phyloP scores from a whole-genome alignment of 2,797 vertebrate genomes.

The Astyanax mexicanus region DNA sequence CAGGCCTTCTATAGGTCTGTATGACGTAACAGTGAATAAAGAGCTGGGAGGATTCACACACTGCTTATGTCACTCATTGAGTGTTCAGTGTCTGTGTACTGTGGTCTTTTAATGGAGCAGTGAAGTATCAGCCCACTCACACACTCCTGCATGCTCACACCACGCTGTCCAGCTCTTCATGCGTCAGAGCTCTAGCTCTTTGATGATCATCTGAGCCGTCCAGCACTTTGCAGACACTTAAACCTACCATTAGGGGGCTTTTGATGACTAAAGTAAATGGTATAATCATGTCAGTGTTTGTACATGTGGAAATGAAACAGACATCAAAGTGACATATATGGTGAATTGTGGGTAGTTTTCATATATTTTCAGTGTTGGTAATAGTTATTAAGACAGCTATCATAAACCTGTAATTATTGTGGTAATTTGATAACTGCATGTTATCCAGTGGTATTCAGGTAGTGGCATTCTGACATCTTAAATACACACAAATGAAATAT shows the following conservation, averaged over 20 bases:
- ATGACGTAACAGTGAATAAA: background rate
- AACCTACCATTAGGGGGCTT: background rate
- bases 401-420: no score
- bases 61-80: slow-evolving; percentile 7
- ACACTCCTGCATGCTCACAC: background rate
- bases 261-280: background rate
- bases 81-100: background rate
- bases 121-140: slow-evolving; percentile 18
- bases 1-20: no score
- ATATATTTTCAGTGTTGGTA: background rate
- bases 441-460: background rate
- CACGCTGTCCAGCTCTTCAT: background rate
- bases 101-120: background rate
- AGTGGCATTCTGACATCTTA: background rate
- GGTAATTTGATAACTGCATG: no score
- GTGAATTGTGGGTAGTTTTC: background rate
- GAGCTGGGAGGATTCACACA: slow-evolving; percentile 5
- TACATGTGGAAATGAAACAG: background rate
- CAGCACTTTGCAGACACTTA: background rate
- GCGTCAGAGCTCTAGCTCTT: background rate
- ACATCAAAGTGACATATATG: background rate
- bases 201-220: slow-evolving; percentile 6
- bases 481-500: background rate
- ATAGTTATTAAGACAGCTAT: background rate
- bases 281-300: background rate